Conservation (phyloP, 2,797 vertebrate genomes). For the Potorous gilbertii region DNA sequence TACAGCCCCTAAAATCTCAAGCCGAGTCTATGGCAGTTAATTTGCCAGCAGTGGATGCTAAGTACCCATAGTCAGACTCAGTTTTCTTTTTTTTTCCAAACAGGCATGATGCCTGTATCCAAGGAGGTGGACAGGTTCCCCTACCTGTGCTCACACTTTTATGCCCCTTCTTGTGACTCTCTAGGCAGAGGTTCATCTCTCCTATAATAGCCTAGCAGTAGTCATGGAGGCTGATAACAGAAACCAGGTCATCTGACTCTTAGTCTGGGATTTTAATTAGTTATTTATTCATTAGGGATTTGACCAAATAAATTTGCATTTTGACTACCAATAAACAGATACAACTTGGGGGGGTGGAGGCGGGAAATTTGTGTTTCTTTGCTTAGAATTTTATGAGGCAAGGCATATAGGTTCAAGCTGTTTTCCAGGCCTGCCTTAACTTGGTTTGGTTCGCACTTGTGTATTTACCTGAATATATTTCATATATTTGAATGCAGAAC, state of each 20-base stretch:
- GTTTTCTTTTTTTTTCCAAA: background rate
- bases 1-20: background rate
- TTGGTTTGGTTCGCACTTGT: background rate
- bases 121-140: background rate
- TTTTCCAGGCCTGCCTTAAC: background rate
- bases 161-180: background rate
- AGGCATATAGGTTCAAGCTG: background rate
- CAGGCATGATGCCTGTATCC: background rate
- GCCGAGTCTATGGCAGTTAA: background rate
- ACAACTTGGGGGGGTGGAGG: background rate
- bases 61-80: background rate
- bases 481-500: background rate
- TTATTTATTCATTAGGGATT: background rate
- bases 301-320: background rate
- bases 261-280: background rate
- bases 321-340: background rate
- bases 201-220: background rate
- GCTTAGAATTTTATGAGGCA: background rate
- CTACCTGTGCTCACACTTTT: background rate
- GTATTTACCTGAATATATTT: background rate
- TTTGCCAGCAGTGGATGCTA: background rate
- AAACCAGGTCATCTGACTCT: background rate
- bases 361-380: background rate
- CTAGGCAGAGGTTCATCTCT: background rate
- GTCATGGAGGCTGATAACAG: background rate